Base-by-base conservation (phyloP, 1,140 invertebrate genomes). In the Drosophila dunni region DNA sequence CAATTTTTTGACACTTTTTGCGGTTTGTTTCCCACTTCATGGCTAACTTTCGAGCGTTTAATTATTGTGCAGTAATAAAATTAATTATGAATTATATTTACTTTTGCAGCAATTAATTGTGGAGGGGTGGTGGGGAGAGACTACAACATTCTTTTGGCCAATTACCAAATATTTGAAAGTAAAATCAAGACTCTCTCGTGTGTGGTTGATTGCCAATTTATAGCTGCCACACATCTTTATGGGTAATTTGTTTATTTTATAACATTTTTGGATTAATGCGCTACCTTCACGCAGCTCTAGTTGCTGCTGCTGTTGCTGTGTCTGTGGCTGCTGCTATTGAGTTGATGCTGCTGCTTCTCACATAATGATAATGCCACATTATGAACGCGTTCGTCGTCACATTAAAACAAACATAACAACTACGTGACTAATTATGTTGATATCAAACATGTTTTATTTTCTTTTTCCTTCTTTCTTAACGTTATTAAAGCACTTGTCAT, bases 361-460 rank as follows among this genome's bases (percentile, higher is more conserved):
- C 68, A 77, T 75, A 63, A 65, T 79, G 78, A 78, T 85, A 81
- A 85, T 85, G 70, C 64, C 63, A 71, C 78, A 85, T 81, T 89
- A 89, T 89, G 75, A 85, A 79, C 85, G 84, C 84, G 78, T 89
- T 81, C 75, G 65, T 73, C 71, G 77, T 64, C 81, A 66, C 84
- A 89, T 88, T 84, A 89, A 84, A 89, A 81, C 74, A 90, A 90
- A 71, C 77, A 90, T 86, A 86, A 86, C 82, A 83, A 78, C 82
- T 88, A 90, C 88, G 86, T 90, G 88, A 90, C 88, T 90, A 90
- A 90, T 90, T 90, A 90, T 83, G 78, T 83, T 90, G 80, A 80
- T 83, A 90, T 83, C 81, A 90, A 89, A 72, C 65, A 67, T 78
- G 48, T 70, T 71, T 66, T 40, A 73, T 45, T 51, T 51, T 54